These are phyloP conservation scores for Lasaia peninsularis DNA, from an alignment of 1,140 invertebrate species.

Conservation along the genomic window DNA sequence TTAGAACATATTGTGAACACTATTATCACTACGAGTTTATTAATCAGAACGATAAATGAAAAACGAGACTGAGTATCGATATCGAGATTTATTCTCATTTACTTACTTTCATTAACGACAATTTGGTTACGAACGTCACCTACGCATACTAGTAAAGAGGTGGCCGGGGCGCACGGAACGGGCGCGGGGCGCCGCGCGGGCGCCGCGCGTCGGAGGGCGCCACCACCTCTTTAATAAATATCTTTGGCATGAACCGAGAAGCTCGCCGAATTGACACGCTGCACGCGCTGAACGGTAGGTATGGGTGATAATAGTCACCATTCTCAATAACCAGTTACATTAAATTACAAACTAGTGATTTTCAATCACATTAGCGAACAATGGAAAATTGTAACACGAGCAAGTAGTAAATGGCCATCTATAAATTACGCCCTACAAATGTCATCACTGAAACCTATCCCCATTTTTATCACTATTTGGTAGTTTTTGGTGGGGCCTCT, in stretches of 20 bases:
- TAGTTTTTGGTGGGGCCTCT: too few species aligned
- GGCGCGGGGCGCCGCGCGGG: conserved; percentile 30
- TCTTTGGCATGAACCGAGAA: conserved; percentile 74
- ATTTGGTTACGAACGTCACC: conserved; percentile 62
- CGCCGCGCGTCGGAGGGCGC: conserved; percentile 39
- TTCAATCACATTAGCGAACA: conserved; percentile 17
- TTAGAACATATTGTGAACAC: conserved; percentile 72
- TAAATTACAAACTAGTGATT: conserved; percentile 41
- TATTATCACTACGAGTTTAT: conserved; percentile 71
- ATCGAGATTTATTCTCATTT: conserved; percentile 64
- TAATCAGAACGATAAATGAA: conserved; percentile 69
- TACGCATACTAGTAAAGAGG: conserved; percentile 49
- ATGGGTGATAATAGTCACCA: conserved; percentile 22
- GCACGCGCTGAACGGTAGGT: conserved; percentile 31
- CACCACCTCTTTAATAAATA: conserved; percentile 69
- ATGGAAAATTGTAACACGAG: too few species aligned
- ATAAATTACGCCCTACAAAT: too few species aligned
- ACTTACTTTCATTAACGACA: conserved; percentile 50
- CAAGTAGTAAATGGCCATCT: too few species aligned
- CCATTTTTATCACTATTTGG: too few species aligned
- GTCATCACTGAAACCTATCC: too few species aligned
- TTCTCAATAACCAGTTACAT: conserved; percentile 51
- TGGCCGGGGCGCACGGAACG: conserved; percentile 9
- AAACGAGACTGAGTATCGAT: conserved; percentile 73
- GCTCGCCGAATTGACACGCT: conserved; percentile 57